Evolutionary conservation across 2,113 vertebrate species (phyloP), one percentile per base, ranked within the genome.

Genomic region (Epinephelus lanceolatus): DNA sequence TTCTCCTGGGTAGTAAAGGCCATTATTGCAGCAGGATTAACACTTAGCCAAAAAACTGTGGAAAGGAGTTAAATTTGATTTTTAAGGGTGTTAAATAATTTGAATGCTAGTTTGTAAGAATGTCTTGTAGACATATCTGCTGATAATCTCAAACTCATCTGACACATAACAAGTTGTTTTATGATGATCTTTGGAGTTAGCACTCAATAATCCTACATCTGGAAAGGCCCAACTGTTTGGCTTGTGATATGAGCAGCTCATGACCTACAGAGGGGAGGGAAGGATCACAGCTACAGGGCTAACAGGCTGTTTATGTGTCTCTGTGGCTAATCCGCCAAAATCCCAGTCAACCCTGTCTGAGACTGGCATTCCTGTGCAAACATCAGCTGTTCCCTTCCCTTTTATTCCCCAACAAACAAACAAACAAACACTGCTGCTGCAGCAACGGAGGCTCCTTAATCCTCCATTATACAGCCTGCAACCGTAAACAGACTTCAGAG

Each of bases 321-420:
- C 62, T 74, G 62, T 62, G 27, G 59, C 66, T 89, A 84, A 90
- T 88, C 88, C 78, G 40, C 69, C 57, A 61, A 75, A 86, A 85
- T 83, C 86, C 71, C 49, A 68, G 45, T 88, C 81, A 57, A 51
- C 76, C 17, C 63, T 65, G 68, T 83, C 70, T 81, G 75, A 79
- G 71, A 78, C 85, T 37, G 19, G 8, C 61, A 61, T 83, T 82
- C 65, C 72, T 88, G 65, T 23, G 45, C 72, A 85, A 83, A 87
- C 85, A 81, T 76, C 76, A 73, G 40, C 69, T 27, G 74, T 52
- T 27, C 37, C 10, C 40, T 56, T 76, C 27, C 51, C 74, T 19
- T 71, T 81, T 18, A 65, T 57, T 69, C 60, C 23, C 70, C 71
- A 69, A 45, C 60, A 8, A 71, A 78, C 75, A 70, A 71, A 78